Evolutionary conservation across 2,113 vertebrate species (phyloP).

Genomic region (Clarias macrocephalus): DNA sequence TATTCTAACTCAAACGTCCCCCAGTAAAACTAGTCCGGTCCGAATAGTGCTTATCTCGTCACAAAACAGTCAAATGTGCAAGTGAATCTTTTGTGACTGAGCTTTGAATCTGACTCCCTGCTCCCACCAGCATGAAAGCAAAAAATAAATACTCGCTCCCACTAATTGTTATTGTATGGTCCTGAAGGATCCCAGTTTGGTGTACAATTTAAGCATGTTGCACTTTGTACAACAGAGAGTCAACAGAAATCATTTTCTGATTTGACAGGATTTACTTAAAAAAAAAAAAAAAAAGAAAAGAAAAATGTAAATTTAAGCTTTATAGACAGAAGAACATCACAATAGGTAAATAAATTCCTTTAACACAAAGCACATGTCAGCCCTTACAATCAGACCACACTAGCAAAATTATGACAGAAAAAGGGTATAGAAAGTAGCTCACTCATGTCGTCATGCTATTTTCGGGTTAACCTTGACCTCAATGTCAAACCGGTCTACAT

Average conservation of each 20-base stretch:
- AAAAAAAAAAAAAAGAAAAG: too few relatives aligned
- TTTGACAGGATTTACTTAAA: neutral
- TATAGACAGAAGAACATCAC: too few relatives aligned
- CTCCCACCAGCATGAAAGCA: neutral
- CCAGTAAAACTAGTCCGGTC: too few relatives aligned
- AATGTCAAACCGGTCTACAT: neutral
- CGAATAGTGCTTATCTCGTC: too few relatives aligned
- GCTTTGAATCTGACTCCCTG: neutral
- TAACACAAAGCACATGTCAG: too few relatives aligned
- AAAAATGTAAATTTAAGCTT: neutral
- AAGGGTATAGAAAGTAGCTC: constrained; percentile 16
- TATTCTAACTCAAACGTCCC: too few relatives aligned
- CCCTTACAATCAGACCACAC: neutral
- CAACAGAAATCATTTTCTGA: neutral
- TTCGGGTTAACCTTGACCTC: constrained; percentile 29
- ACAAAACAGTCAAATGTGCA: neutral
- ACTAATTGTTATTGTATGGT: neutral
- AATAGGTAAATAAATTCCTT: neutral
- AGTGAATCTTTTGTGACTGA: neutral
- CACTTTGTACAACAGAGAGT: neutral
- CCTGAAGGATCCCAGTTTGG: neutral
- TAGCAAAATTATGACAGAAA: neutral
- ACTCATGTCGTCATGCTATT: constrained; percentile 11
- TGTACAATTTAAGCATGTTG: neutral
- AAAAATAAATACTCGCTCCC: neutral